Conservation (phyloP, 2,797 vertebrate genomes). For the Bucorvus abyssinicus region DNA sequence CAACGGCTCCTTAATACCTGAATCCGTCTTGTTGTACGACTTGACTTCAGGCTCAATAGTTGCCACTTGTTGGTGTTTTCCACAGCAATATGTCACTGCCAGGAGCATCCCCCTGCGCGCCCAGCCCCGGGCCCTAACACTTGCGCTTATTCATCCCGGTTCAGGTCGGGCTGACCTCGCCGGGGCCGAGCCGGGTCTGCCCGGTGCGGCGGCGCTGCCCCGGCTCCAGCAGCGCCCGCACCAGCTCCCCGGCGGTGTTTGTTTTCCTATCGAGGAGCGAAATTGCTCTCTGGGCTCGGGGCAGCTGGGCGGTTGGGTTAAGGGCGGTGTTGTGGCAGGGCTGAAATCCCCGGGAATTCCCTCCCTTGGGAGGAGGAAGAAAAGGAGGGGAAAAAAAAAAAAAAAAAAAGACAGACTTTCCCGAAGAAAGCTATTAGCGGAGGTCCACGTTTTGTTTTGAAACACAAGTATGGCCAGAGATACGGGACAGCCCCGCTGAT, state of each 20-base stretch:
- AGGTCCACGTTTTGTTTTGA: slow-evolving; percentile 5
- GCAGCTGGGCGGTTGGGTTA: background rate
- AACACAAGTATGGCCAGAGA: background rate
- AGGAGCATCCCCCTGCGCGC: slow-evolving; percentile 6
- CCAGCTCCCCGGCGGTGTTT: background rate
- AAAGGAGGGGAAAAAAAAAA: background rate
- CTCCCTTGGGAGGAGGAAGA: background rate
- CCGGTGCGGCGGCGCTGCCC: background rate
- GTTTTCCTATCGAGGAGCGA: background rate
- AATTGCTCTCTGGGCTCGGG: background rate
- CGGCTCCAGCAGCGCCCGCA: background rate
- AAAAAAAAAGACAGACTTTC: background rate
- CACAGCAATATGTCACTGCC: slow-evolving; percentile 53
- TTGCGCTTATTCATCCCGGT: slow-evolving; percentile 17
- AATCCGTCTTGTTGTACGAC: background rate
- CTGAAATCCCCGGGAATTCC: slow-evolving; percentile 40
- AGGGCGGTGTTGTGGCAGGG: background rate
- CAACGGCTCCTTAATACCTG: slow-evolving; percentile 15
- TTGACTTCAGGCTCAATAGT: slow-evolving; percentile 38
- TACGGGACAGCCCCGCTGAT: background rate
- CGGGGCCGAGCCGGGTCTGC: background rate
- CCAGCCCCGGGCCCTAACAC: slow-evolving; percentile 28
- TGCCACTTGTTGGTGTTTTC: slow-evolving; percentile 35
- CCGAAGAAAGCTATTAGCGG: background rate
- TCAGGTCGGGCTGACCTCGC: slow-evolving; percentile 11